phyloP scores from a whole-genome alignment of 1,140 invertebrate genomes.

The Antheraea mylitta region DNA sequence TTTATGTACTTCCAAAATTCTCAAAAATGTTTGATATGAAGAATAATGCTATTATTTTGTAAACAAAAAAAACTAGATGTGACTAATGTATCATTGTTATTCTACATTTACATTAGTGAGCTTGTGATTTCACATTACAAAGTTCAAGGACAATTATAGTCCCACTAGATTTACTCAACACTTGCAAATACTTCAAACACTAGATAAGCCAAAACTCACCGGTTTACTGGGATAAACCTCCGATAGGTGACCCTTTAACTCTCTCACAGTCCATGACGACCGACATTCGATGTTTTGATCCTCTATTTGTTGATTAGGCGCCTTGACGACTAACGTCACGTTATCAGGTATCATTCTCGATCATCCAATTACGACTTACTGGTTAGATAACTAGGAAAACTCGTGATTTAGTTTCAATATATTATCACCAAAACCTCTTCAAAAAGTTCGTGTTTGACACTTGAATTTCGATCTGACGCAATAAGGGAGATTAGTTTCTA shows the following conservation, averaged over 20 bases:
- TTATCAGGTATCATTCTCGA: slow-evolving; percentile 74
- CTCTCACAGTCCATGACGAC: slow-evolving; percentile 90
- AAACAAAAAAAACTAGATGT: too few species aligned
- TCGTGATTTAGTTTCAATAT: slow-evolving; percentile 13
- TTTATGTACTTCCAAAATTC: too few species aligned
- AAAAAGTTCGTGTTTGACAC: slow-evolving; percentile 7
- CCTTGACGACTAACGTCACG: slow-evolving; percentile 90
- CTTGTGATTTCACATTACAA: too few species aligned
- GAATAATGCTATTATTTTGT: too few species aligned
- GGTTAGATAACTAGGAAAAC: slow-evolving; percentile 52
- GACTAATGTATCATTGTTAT: too few species aligned
- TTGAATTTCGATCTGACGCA: slow-evolving; percentile 32
- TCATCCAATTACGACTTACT: slow-evolving; percentile 40
- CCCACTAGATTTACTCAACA: too few species aligned
- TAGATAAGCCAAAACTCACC: slow-evolving; percentile 79
- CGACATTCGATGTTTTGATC: slow-evolving; percentile 91
- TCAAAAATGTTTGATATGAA: too few species aligned
- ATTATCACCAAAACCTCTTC: neutral
- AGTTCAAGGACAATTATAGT: too few species aligned
- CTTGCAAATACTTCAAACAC: too few species aligned
- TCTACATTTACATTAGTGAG: too few species aligned
- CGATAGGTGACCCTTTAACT: slow-evolving; percentile 90
- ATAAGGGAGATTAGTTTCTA: slow-evolving; percentile 22
- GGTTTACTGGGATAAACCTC: slow-evolving; percentile 94
- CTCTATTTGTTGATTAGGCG: slow-evolving; percentile 92